Percentiles rank a stretch among this genome's conserved stretches.
Conservation (phyloP, 2,888 invertebrate species). For the Dexiosoma caninum region DNA sequence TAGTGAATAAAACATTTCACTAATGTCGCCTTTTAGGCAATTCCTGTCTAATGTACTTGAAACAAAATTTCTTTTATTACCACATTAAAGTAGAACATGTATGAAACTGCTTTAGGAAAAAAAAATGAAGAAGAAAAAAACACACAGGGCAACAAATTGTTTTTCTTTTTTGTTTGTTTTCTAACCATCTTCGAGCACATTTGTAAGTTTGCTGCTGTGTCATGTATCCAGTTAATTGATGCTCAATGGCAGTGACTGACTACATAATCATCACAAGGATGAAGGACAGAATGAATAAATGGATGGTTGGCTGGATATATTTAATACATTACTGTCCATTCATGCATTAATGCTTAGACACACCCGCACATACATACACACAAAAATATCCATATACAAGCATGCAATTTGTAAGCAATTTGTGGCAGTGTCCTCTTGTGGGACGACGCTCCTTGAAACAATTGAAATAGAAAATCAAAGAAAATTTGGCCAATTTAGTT, state of each 20-base stretch:
- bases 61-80: constrained; percentile 25
- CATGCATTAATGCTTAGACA: constrained; percentile 63
- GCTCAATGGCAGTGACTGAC: constrained; percentile 44
- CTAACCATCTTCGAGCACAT: neutral
- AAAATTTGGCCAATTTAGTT: constrained; percentile 66
- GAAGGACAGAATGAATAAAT: neutral
- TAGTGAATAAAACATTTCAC: neutral
- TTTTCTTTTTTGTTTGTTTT: neutral
- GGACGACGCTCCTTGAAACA: constrained; percentile 72
- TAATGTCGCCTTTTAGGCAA: neutral
- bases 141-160: neutral
- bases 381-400: no score
- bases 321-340: constrained; percentile 28
- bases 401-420: constrained; percentile 2
- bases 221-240: constrained; percentile 58
- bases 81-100: constrained; percentile 32
- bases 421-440: constrained; percentile 69
- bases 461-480: constrained; percentile 77
- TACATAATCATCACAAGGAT: constrained; percentile 24
- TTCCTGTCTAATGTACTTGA: constrained; percentile 1
- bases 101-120: neutral
- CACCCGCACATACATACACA: constrained; percentile 55
- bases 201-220: neutral
- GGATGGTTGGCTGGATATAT: constrained; percentile 36
- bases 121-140: neutral